A percentile compares a stretch with the other conserved stretches of the same genome.
These are phyloP conservation scores for Caenorhabditis briggsae DNA, from an alignment of 1,140 invertebrate genomes.

Conservation along the genomic window DNA sequence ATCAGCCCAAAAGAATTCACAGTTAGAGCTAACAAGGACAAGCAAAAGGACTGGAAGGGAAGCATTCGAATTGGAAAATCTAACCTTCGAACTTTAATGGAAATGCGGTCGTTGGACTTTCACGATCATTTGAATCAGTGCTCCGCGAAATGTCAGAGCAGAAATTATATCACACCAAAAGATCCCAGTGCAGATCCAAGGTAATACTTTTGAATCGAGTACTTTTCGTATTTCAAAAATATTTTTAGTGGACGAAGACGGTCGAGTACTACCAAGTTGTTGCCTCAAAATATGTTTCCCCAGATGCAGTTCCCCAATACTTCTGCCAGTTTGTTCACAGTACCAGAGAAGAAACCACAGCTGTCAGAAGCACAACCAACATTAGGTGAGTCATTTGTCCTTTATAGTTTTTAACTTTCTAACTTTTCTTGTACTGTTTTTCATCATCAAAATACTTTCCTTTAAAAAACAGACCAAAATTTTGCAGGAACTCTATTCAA, in stretches of 20 bases:
- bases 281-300: constrained; percentile 39
- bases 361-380: constrained; percentile 26
- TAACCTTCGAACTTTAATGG: constrained; percentile 79
- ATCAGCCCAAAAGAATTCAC: constrained; percentile 79
- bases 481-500: constrained; percentile 28
- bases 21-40: constrained; percentile 79
- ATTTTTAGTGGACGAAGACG: constrained; percentile 13
- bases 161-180: constrained; percentile 68
- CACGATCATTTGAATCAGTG: constrained; percentile 77
- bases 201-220: too few species aligned
- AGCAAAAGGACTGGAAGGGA: constrained; percentile 80
- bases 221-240: too few species aligned
- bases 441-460: too few species aligned
- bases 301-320: constrained; percentile 4
- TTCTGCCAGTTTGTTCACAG: constrained; percentile 24
- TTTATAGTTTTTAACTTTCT: too few species aligned
- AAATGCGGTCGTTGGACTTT: constrained; percentile 78
- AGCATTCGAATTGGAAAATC: constrained; percentile 79
- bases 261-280: constrained; percentile 11
- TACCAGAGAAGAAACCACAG: constrained; percentile 18
- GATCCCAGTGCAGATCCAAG: constrained; percentile 19
- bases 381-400: constrained; percentile 43
- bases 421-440: too few species aligned
- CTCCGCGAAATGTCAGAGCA: constrained; percentile 75
- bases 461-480: too few species aligned